These are phyloP conservation scores for Gobiocypris rarus DNA, from an alignment of 2,113 vertebrate species.

Conservation along the genomic window DNA sequence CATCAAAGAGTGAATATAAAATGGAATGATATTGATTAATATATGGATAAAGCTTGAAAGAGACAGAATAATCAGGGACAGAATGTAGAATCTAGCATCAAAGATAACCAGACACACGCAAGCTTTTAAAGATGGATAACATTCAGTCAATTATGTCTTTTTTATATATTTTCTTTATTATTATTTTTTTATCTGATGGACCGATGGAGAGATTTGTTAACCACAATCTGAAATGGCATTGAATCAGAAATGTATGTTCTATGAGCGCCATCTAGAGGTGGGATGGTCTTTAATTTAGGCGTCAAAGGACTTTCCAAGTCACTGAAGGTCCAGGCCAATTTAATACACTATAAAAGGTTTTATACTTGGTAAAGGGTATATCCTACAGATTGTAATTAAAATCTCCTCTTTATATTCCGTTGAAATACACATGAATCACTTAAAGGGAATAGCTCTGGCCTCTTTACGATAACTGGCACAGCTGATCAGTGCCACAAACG, in stretches of 20 bases:
- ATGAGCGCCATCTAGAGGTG: constrained; percentile 50
- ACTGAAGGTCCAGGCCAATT: constrained; percentile 11
- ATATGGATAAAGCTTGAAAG: not conserved
- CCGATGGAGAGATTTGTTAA: not conserved
- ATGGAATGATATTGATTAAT: constrained; percentile 6
- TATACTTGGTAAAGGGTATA: constrained; percentile 14
- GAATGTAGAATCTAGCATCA: not conserved
- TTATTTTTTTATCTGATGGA: not conserved
- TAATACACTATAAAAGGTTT: constrained; percentile 30
- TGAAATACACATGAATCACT: constrained; percentile 47
- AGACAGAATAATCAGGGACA: not conserved
- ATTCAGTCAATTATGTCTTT: not conserved
- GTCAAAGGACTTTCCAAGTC: not conserved
- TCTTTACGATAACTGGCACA: constrained; percentile 34
- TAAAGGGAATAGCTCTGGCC: constrained; percentile 2
- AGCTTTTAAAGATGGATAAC: not conserved
- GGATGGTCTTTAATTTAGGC: not conserved
- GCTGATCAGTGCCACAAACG: constrained; percentile 30
- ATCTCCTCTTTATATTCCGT: constrained; percentile 22
- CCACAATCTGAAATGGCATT: not conserved
- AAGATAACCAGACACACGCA: not conserved
- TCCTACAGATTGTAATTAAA: constrained; percentile 35
- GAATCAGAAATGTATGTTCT: constrained; percentile 15
- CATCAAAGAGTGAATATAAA: constrained; percentile 1
- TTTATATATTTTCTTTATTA: not conserved